phyloP scores from a whole-genome alignment of 23 tunicate genomes.

The Oikopleura albicans region DNA sequence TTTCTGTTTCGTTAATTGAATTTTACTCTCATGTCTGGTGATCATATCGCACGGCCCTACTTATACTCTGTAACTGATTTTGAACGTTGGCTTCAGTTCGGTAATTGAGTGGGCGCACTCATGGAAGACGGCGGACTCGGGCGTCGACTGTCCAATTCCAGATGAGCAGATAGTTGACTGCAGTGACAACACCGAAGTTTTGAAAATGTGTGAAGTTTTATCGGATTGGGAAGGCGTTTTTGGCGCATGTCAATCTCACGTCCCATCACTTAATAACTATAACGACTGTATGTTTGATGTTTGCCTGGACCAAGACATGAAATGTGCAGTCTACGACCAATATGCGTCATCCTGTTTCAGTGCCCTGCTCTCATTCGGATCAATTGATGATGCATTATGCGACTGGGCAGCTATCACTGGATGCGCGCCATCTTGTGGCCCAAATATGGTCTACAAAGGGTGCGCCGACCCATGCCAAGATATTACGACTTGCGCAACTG shows the following conservation, averaged over 20 bases:
- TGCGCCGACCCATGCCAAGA: constrained; percentile 23
- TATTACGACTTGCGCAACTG: constrained; percentile 11
- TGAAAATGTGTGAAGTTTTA: not conserved
- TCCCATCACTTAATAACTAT: not conserved
- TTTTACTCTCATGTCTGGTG: too few species aligned
- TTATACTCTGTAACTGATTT: too few species aligned
- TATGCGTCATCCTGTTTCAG: not conserved
- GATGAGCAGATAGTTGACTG: not conserved
- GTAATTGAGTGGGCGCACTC: not conserved
- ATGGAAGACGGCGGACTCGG: not conserved
- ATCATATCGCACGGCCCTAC: too few species aligned
- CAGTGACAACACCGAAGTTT: not conserved
- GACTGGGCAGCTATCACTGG: constrained; percentile 18
- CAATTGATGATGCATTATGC: not conserved
- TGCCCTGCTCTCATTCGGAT: not conserved
- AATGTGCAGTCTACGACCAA: not conserved
- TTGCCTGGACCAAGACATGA: not conserved
- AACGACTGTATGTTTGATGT: not conserved
- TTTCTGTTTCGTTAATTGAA: too few species aligned
- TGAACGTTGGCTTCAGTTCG: too few species aligned
- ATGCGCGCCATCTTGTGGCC: constrained; percentile 21
- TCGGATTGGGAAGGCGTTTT: not conserved
- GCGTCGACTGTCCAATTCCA: not conserved
- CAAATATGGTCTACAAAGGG: constrained; percentile 19
- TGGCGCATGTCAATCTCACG: not conserved